Evolutionary conservation across 2,797 vertebrate genomes (phyloP).

Genomic region (Parauchenoglanis punctatus): DNA sequence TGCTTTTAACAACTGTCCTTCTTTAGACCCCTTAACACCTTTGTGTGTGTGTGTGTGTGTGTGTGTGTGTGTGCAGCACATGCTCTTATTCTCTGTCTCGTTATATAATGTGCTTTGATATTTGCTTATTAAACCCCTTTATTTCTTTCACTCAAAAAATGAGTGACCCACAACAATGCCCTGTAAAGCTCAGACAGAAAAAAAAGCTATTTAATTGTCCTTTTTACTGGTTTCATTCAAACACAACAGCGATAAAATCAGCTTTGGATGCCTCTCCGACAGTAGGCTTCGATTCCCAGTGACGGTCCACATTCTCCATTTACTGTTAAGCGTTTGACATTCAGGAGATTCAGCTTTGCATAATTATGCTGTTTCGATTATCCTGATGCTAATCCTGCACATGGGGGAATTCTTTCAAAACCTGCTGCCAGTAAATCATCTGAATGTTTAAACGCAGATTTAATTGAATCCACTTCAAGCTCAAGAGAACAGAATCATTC

Average conservation of each 20-base stretch:
- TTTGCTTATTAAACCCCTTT: background rate
- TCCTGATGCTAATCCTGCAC: slow-evolving; percentile 3
- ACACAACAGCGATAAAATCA: background rate
- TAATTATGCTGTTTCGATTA: background rate
- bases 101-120: background rate
- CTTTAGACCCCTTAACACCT: background rate
- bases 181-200: background rate
- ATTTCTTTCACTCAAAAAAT: background rate
- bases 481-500: background rate
- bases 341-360: background rate
- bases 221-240: background rate
- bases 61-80: background rate
- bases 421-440: background rate
- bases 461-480: background rate
- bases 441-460: background rate
- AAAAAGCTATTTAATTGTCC: background rate
- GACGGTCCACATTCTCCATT: background rate
- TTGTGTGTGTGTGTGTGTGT: background rate
- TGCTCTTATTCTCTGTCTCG: background rate
- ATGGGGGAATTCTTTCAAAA: background rate
- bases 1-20: slow-evolving; percentile 22
- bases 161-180: background rate
- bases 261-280: background rate
- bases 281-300: background rate
- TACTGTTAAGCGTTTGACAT: background rate